These are phyloP conservation scores for Apis laboriosa DNA, from an alignment of 1,140 invertebrate species.

Conservation along the genomic window DNA sequence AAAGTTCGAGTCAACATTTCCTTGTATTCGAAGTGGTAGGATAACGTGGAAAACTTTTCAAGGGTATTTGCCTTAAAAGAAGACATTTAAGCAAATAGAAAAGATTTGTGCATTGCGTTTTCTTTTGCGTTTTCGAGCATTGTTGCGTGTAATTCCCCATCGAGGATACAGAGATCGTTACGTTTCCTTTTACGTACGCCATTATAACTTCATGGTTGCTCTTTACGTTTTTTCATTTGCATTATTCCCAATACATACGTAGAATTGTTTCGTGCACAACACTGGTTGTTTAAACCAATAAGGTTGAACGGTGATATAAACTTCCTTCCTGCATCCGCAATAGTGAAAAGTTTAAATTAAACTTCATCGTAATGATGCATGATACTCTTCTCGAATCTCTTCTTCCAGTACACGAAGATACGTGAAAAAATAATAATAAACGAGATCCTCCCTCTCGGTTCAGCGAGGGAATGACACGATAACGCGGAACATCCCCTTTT, in stretches of 20 bases:
- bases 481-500: background rate
- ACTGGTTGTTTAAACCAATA: background rate
- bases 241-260: conserved; percentile 1
- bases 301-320: background rate
- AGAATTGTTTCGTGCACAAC: background rate
- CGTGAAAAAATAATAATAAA: conserved; percentile 17
- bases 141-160: background rate
- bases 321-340: no score
- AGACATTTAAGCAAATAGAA: conserved; percentile 3
- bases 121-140: conserved; percentile 5
- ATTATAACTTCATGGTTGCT: conserved; percentile 9
- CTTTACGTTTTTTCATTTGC: conserved; percentile 1
- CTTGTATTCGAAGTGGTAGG: background rate
- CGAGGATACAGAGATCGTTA: background rate
- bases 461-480: background rate
- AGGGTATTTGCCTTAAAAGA: conserved; percentile 1
- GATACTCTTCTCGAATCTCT: background rate
- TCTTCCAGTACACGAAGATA: background rate
- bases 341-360: conserved; percentile 24
- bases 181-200: background rate
- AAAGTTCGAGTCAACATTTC: background rate
- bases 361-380: background rate
- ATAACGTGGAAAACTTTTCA: background rate
- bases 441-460: background rate
- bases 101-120: conserved; percentile 5